Conservation (phyloP, 35 echinoderm and acorn worm genomes). For the Holothuria glaberrima region DNA sequence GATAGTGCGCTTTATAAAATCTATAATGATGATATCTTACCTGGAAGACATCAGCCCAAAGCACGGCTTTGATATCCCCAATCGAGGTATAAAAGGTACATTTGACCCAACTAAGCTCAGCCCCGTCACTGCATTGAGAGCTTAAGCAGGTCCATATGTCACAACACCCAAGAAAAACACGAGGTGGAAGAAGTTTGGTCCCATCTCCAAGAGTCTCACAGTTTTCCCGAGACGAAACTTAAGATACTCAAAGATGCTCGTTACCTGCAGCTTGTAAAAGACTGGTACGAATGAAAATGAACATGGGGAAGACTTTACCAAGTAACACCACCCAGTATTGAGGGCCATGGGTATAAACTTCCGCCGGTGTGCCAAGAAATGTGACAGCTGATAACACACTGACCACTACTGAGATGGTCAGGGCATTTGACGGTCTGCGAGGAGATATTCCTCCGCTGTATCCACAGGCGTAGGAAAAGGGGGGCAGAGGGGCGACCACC, state of each 20-base stretch:
- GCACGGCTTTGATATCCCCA: too few species aligned
- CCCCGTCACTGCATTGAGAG: conserved; percentile 66
- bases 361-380: conserved; percentile 75
- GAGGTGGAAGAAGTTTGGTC: background rate
- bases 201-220: conserved; percentile 57
- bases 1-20: too few species aligned
- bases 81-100: too few species aligned
- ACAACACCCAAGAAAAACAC: conserved; percentile 69
- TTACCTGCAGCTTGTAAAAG: conserved; percentile 44
- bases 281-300: conserved; percentile 23
- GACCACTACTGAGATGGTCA: conserved; percentile 63
- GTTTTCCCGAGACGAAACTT: conserved; percentile 53
- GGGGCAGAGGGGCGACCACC: too few species aligned
- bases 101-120: too few species aligned
- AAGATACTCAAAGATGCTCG: conserved; percentile 61
- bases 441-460: conserved; percentile 69
- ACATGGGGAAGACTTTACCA: too few species aligned
- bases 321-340: conserved; percentile 40
- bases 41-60: too few species aligned
- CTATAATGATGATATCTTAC: too few species aligned
- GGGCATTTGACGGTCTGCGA: conserved; percentile 69
- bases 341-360: conserved; percentile 54
- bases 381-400: conserved; percentile 73
- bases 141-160: conserved; percentile 67
- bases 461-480: too few species aligned